These are phyloP conservation scores for Syrphus vitripennis DNA, from an alignment of 2,888 invertebrate genomes.

Conservation along the genomic window DNA sequence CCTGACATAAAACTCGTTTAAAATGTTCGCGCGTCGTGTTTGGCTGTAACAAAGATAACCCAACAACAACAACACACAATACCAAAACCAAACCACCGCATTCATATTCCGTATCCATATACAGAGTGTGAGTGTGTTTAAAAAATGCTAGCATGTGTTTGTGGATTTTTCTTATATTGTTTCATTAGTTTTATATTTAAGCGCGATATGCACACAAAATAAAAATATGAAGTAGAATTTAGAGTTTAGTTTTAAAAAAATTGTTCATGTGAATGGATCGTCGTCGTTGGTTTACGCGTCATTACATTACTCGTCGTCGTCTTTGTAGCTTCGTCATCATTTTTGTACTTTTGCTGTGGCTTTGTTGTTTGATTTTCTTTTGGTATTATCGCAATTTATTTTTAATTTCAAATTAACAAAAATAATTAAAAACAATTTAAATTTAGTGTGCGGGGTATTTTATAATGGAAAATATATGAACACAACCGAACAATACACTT, in stretches of 20 bases:
- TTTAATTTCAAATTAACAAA: constrained; percentile 73
- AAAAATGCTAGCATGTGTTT: constrained; percentile 20
- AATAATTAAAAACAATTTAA: constrained; percentile 19
- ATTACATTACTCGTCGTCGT: constrained; percentile 49
- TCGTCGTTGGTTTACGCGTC: constrained; percentile 57
- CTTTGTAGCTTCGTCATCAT: constrained; percentile 63
- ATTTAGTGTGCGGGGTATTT: background rate
- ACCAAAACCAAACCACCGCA: background rate
- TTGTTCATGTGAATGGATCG: constrained; percentile 72
- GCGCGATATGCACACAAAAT: constrained; percentile 57
- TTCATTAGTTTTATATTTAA: constrained; percentile 69
- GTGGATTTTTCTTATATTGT: constrained; percentile 68
- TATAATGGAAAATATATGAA: background rate
- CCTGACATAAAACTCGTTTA: constrained; percentile 16
- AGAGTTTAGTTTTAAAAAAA: constrained; percentile 74
- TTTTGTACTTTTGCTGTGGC: constrained; percentile 63
- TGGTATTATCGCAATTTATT: constrained; percentile 71
- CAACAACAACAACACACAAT: background rate
- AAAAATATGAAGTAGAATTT: constrained; percentile 72
- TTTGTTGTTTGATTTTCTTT: constrained; percentile 71
- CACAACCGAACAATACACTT: background rate
- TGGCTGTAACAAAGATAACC: constrained; percentile 11
- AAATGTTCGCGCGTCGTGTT: background rate
- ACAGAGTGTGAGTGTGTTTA: background rate
- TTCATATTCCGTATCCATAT: background rate